Percentiles rank a stretch among this genome's conserved stretches.
Conservation (phyloP, 2,888 invertebrate species). For the Furcula furcula region DNA sequence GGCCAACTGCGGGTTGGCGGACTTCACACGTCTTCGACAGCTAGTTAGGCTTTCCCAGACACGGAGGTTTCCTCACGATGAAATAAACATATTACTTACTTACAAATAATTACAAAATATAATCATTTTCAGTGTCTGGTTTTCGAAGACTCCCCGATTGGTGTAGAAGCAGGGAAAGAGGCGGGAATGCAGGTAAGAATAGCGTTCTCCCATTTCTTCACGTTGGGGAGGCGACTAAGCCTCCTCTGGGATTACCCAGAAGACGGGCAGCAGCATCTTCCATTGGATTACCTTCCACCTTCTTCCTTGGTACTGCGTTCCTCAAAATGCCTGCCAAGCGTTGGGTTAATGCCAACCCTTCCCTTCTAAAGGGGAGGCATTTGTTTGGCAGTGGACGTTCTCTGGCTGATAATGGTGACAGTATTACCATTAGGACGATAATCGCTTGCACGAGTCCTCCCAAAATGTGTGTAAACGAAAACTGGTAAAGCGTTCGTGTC, state of each 20-base stretch:
- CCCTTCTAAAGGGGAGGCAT: too few relatives aligned
- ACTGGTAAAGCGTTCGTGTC: too few relatives aligned
- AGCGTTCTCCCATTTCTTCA: background rate
- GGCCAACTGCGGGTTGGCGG: too few relatives aligned
- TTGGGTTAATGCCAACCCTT: background rate
- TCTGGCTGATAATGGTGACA: too few relatives aligned
- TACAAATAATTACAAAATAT: background rate
- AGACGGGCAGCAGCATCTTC: background rate
- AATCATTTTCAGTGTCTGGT: constrained; percentile 84
- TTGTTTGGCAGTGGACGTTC: too few relatives aligned
- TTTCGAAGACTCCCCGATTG: constrained; percentile 94
- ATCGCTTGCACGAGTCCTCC: too few relatives aligned
- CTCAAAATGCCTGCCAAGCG: background rate
- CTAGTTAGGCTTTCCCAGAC: background rate
- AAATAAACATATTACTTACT: background rate
- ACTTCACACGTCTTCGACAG: background rate
- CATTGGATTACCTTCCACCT: background rate
- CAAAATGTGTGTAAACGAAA: too few relatives aligned
- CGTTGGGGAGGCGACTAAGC: background rate
- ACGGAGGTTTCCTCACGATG: background rate
- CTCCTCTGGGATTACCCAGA: background rate
- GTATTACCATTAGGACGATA: too few relatives aligned
- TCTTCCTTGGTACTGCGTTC: background rate
- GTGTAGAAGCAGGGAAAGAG: constrained; percentile 86
- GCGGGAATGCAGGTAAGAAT: constrained; percentile 90